These are phyloP conservation scores for Norana najaformis DNA, from an alignment of 2,888 invertebrate species.

Conservation along the genomic window DNA sequence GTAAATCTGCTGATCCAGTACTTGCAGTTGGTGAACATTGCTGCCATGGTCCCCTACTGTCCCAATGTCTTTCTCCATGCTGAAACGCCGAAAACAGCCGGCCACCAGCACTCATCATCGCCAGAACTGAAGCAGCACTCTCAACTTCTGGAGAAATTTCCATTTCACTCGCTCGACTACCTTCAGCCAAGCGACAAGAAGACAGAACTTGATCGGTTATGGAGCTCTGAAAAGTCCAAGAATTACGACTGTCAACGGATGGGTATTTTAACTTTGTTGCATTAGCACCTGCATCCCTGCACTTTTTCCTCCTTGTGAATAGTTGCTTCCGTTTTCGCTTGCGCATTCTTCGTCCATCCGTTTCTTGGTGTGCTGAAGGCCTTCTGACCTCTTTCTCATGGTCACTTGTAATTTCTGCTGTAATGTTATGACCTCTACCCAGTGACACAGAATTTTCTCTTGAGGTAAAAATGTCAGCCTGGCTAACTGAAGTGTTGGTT, in stretches of 20 bases:
- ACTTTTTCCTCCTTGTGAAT: background rate
- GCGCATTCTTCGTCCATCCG: background rate
- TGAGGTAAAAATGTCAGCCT: background rate
- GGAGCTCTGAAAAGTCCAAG: background rate
- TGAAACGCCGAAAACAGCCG: background rate
- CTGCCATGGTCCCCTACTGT: background rate
- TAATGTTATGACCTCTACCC: background rate
- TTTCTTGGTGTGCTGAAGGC: background rate
- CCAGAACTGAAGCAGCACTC: slow-evolving; percentile 22
- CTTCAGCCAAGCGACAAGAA: background rate
- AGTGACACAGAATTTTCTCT: background rate
- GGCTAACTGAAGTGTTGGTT: background rate
- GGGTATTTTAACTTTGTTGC: background rate
- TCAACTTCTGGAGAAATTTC: slow-evolving; percentile 18
- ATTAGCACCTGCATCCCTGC: background rate
- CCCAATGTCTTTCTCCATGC: background rate
- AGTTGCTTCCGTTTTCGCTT: background rate
- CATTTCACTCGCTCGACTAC: background rate
- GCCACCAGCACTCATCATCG: background rate
- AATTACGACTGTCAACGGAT: background rate
- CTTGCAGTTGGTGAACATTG: background rate
- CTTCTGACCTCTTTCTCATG: background rate
- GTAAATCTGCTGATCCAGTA: background rate
- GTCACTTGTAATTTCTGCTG: background rate
- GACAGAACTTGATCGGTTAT: slow-evolving; percentile 16